Percentiles rank a stretch among this genome's conserved stretches.
These are phyloP conservation scores for Tolmerus cingulatus DNA, from an alignment of 2,888 invertebrate genomes.

Conservation along the genomic window DNA sequence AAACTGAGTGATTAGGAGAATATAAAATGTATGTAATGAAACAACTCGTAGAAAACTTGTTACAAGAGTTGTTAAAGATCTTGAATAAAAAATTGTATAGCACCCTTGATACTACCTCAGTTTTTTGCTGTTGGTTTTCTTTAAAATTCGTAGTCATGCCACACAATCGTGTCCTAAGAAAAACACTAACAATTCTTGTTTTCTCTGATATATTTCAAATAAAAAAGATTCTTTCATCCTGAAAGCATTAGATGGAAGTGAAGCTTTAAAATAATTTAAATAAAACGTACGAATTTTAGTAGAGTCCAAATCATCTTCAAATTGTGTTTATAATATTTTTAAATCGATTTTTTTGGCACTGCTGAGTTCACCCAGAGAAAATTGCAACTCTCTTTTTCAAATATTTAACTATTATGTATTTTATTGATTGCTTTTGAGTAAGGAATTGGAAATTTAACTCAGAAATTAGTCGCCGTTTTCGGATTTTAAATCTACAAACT, in stretches of 20 bases:
- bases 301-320: not conserved
- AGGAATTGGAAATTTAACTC: too few species aligned
- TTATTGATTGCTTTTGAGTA: too few species aligned
- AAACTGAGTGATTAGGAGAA: not conserved
- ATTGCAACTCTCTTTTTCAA: too few species aligned
- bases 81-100: not conserved
- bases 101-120: not conserved
- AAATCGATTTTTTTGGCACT: not conserved
- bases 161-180: not conserved
- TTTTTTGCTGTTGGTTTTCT: not conserved
- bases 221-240: not conserved
- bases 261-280: not conserved
- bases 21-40: not conserved
- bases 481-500: too few species aligned
- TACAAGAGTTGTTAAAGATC: not conserved
- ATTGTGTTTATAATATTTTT: not conserved
- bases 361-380: too few species aligned
- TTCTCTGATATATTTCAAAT: not conserved
- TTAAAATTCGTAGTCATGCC: not conserved
- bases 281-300: not conserved
- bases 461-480: too few species aligned
- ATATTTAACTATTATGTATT: too few species aligned
- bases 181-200: not conserved
- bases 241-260: not conserved
- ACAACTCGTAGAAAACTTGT: not conserved